Percentiles rank a stretch among this genome's conserved stretches.
phyloP scores from a whole-genome alignment of 53 echinoderm and acorn worm species.

The Crossaster papposus region DNA sequence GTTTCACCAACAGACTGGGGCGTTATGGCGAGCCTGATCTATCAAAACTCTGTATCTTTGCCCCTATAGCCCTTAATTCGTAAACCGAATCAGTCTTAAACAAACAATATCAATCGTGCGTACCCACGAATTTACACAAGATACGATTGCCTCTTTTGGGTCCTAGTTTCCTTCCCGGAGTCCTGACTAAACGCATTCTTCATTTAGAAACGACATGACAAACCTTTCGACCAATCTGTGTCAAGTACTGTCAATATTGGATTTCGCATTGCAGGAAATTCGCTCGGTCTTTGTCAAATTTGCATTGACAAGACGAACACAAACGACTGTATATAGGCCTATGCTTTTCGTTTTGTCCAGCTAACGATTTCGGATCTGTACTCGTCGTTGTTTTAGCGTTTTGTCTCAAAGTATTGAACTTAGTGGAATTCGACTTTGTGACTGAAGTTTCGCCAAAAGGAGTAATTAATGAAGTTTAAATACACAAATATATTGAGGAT shows the following conservation, averaged over 20 bases:
- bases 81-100: neutral
- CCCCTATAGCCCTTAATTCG: neutral
- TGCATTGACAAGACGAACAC: neutral
- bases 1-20: neutral
- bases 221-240: constrained; percentile 41
- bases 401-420: no score
- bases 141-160: neutral
- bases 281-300: neutral
- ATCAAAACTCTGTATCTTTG: constrained; percentile 13
- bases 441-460: no score
- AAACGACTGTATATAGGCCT: neutral
- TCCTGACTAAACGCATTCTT: neutral
- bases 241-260: constrained; percentile 35
- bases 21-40: constrained; percentile 32
- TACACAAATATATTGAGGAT: no score
- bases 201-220: neutral
- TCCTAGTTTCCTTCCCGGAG: neutral
- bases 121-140: constrained; percentile 12
- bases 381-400: no score
- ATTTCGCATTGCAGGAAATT: constrained; percentile 32
- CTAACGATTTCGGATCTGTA: neutral
- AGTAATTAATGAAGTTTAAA: no score
- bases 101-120: constrained; percentile 23
- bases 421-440: no score
- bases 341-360: neutral